phyloP scores from a whole-genome alignment of 2,888 invertebrate species.

The Oscheius onirici region DNA sequence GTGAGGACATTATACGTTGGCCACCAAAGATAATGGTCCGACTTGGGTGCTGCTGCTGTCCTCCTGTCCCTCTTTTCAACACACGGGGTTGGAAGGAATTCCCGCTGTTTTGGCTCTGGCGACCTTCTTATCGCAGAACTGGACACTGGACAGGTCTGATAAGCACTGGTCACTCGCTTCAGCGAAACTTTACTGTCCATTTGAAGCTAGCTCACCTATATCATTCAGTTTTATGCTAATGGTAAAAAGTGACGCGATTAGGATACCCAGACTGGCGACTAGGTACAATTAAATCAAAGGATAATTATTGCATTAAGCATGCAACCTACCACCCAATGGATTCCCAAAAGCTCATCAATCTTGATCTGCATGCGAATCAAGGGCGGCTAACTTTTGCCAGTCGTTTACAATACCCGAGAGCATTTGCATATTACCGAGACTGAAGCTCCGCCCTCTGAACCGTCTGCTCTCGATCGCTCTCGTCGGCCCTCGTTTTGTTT shows the following conservation, averaged over 20 bases:
- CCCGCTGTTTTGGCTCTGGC: conserved; percentile 26
- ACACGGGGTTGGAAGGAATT: background rate
- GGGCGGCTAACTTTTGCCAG: conserved; percentile 18
- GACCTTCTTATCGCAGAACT: conserved; percentile 27
- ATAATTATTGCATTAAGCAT: conserved; percentile 31
- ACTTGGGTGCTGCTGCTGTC: background rate
- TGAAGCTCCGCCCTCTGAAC: too few species aligned
- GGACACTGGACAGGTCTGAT: conserved; percentile 15
- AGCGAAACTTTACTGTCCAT: conserved; percentile 28
- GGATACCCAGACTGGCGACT: too few species aligned
- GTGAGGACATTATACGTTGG: conserved; percentile 27
- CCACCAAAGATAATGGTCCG: conserved; percentile 24
- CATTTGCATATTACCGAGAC: background rate
- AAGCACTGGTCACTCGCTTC: conserved; percentile 32
- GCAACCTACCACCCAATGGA: too few species aligned
- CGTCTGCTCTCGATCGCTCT: background rate
- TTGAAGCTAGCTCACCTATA: background rate
- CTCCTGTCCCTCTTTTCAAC: background rate
- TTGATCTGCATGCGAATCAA: conserved; percentile 6
- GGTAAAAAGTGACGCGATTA: too few species aligned
- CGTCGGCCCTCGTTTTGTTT: background rate
- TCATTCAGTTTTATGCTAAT: background rate
- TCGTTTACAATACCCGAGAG: background rate
- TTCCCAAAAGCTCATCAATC: conserved; percentile 23
- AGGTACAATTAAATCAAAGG: too few species aligned